These are phyloP conservation scores for Onthophagus sagittarius DNA, from an alignment of 2,888 invertebrate species.

Conservation along the genomic window DNA sequence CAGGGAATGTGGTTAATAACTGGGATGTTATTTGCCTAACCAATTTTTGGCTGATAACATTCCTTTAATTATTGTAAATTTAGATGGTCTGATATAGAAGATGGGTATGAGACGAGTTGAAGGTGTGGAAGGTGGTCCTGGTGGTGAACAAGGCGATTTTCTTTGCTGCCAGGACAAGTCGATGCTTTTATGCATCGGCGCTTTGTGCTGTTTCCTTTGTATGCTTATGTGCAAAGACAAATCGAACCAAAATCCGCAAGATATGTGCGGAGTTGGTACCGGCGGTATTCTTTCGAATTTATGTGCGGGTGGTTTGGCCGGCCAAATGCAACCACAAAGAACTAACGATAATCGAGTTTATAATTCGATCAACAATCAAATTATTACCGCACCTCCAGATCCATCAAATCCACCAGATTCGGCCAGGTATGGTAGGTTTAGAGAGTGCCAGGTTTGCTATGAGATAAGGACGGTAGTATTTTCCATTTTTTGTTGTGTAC, in stretches of 20 bases:
- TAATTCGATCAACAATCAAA: conserved; percentile 19
- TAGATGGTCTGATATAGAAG: conserved; percentile 33
- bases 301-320: conserved; percentile 14
- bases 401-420: background rate
- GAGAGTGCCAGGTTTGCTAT: background rate
- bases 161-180: conserved; percentile 13
- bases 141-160: conserved; percentile 17
- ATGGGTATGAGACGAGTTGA: conserved; percentile 28
- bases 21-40: conserved; percentile 5
- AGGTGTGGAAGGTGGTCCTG: conserved; percentile 21
- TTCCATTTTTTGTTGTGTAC: background rate
- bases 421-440: conserved; percentile 20
- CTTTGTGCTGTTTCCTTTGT: conserved; percentile 22
- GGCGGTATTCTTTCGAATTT: conserved; percentile 19
- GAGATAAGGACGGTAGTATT: background rate
- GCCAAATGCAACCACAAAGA: background rate
- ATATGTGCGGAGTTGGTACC: conserved; percentile 13
- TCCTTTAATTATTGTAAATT: conserved; percentile 28
- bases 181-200: conserved; percentile 16
- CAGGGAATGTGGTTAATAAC: background rate
- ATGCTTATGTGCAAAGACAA: conserved; percentile 19
- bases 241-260: conserved; percentile 4
- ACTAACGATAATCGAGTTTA: conserved; percentile 15
- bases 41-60: background rate
- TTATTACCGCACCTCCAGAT: conserved; percentile 20